Conservation (phyloP, 2,888 invertebrate species). For the Andricus curvator region DNA sequence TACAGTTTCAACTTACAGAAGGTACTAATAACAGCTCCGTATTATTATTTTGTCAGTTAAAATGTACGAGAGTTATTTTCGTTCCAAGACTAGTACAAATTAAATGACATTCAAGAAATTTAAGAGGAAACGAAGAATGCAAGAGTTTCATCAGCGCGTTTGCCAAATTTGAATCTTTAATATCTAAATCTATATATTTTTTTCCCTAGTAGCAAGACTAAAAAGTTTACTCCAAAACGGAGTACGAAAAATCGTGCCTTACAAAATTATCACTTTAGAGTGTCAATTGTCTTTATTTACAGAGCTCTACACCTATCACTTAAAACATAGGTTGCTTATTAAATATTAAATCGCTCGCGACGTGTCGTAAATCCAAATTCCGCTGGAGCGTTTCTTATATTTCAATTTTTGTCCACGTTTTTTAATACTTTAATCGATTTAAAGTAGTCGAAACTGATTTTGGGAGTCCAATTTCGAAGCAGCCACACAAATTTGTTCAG, state of each 20-base stretch:
- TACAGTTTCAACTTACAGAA: constrained; percentile 23
- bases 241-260: not conserved
- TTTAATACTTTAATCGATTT: constrained; percentile 24
- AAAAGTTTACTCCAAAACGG: constrained; percentile 2
- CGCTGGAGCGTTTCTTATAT: not conserved
- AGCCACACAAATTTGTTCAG: not conserved
- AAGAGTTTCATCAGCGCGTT: not conserved
- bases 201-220: not conserved
- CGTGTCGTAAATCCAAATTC: constrained; percentile 1
- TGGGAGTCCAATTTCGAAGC: not conserved
- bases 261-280: not conserved
- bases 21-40: not conserved
- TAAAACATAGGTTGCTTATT: constrained; percentile 14
- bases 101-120: not conserved
- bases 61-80: not conserved
- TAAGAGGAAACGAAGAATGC: not conserved
- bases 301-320: constrained; percentile 13
- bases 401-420: not conserved
- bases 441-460: not conserved
- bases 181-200: not conserved
- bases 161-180: not conserved
- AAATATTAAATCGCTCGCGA: constrained; percentile 16
- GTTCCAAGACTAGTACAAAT: not conserved
- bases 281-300: constrained; percentile 14
- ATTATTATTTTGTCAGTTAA: constrained; percentile 2